Evolutionary conservation across 2,113 vertebrate genomes (phyloP).

Genomic region (Zingel zingel): DNA sequence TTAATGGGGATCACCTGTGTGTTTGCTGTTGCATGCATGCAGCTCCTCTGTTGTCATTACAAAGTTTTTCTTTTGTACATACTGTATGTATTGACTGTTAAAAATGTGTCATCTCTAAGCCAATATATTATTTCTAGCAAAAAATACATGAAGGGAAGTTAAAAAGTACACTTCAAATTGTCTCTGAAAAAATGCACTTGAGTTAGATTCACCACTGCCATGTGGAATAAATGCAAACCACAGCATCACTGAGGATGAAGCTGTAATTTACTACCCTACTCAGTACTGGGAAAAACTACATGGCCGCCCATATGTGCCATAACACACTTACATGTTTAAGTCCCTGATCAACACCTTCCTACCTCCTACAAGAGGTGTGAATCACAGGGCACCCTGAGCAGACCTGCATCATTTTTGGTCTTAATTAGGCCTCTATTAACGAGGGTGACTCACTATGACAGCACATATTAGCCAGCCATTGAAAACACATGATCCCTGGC

Average conservation of each 20-base stretch:
- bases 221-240: background rate
- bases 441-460: conserved; percentile 4
- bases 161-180: no score
- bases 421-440: conserved; percentile 52
- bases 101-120: background rate
- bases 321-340: background rate
- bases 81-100: no score
- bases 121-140: no score
- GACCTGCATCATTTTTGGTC: conserved; percentile 50
- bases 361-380: conserved; percentile 23
- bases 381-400: conserved; percentile 10
- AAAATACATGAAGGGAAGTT: no score
- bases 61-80: no score
- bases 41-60: background rate
- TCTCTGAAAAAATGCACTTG: no score
- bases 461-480: conserved; percentile 22
- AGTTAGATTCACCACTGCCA: no score
- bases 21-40: background rate
- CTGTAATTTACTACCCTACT: background rate
- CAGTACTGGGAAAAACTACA: background rate
- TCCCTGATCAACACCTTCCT: conserved; percentile 17
- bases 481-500: conserved; percentile 37
- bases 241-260: background rate
- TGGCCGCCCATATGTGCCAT: background rate
- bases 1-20: background rate